phyloP scores from a whole-genome alignment of 1,140 invertebrate genomes.

The Pogonus chalceus region DNA sequence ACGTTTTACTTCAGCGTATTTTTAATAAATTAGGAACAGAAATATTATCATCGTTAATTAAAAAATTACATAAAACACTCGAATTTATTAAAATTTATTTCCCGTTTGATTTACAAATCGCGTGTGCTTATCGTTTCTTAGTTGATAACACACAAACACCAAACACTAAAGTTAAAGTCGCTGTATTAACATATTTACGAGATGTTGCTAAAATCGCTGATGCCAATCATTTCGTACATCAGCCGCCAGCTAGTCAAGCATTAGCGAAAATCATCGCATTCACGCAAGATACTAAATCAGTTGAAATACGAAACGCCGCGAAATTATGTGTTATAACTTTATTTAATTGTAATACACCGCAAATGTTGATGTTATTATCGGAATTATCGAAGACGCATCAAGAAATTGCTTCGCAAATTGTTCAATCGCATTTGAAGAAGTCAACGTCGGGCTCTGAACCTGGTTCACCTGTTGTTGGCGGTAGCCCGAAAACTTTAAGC shows the following conservation, averaged over 20 bases:
- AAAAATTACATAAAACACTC: slow-evolving; percentile 78
- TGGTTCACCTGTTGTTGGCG: slow-evolving; percentile 26
- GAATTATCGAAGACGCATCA: slow-evolving; percentile 73
- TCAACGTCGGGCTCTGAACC: slow-evolving; percentile 45
- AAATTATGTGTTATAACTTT: slow-evolving; percentile 71
- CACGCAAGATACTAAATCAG: slow-evolving; percentile 58
- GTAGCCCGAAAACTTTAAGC: slow-evolving; percentile 30
- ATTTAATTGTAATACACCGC: slow-evolving; percentile 82
- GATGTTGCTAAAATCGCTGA: slow-evolving; percentile 53
- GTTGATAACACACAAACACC: slow-evolving; percentile 85
- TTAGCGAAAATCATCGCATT: slow-evolving; percentile 55
- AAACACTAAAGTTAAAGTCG: slow-evolving; percentile 72
- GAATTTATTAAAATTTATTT: slow-evolving; percentile 73
- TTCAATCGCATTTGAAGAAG: slow-evolving; percentile 70
- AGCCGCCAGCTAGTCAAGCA: slow-evolving; percentile 47
- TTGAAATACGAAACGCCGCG: slow-evolving; percentile 69
- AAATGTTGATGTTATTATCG: slow-evolving; percentile 73
- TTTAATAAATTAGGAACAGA: slow-evolving; percentile 86
- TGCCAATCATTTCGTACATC: slow-evolving; percentile 24
- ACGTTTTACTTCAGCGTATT: slow-evolving; percentile 65
- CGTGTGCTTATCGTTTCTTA: slow-evolving; percentile 58
- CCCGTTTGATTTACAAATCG: slow-evolving; percentile 47
- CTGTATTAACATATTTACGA: slow-evolving; percentile 62
- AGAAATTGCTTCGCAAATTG: slow-evolving; percentile 69
- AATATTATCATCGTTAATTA: slow-evolving; percentile 78